These are phyloP conservation scores for Misgurnus anguillicaudatus DNA, from an alignment of 2,113 vertebrate species.

Conservation along the genomic window DNA sequence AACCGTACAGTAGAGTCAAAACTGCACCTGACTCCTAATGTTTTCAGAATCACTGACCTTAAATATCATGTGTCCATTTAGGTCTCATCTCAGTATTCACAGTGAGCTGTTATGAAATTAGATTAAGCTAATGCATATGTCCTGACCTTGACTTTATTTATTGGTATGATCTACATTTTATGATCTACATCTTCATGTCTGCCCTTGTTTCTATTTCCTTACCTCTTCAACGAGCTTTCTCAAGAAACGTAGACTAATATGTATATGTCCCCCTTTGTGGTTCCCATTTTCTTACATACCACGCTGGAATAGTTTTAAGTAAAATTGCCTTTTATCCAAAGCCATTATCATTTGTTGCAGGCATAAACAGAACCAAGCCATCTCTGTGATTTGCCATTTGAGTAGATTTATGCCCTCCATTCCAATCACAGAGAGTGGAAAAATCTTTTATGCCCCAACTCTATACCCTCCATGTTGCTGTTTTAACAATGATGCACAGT, in stretches of 20 bases:
- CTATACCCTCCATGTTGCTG: neutral
- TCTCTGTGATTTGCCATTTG: slow-evolving; percentile 39
- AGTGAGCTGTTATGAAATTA: slow-evolving; percentile 61
- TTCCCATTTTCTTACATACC: slow-evolving; percentile 10
- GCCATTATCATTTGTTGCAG: slow-evolving; percentile 40
- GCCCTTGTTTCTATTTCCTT: slow-evolving; percentile 50
- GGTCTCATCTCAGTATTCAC: slow-evolving; percentile 60
- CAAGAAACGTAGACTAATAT: slow-evolving; percentile 54
- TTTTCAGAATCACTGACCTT: slow-evolving; percentile 24
- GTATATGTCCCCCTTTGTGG: slow-evolving; percentile 16
- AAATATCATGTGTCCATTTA: slow-evolving; percentile 38
- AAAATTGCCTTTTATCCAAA: slow-evolving; percentile 45
- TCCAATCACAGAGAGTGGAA: slow-evolving; percentile 49
- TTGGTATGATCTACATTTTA: slow-evolving; percentile 62
- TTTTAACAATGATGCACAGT: slow-evolving; percentile 31
- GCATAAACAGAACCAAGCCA: slow-evolving; percentile 45
- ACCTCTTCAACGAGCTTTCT: slow-evolving; percentile 9
- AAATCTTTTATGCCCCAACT: slow-evolving; percentile 28
- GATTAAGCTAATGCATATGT: slow-evolving; percentile 72
- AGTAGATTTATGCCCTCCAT: slow-evolving; percentile 40
- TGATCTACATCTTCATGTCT: slow-evolving; percentile 59
- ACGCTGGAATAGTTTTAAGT: slow-evolving; percentile 29
- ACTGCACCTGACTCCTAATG: slow-evolving; percentile 7
- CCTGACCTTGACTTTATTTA: slow-evolving; percentile 65
- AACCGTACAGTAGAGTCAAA: neutral